A percentile compares a stretch with the other conserved stretches of the same genome.
Evolutionary conservation across 2,888 invertebrate genomes (phyloP).

Genomic region (Caenorhabditis zanzibari): DNA sequence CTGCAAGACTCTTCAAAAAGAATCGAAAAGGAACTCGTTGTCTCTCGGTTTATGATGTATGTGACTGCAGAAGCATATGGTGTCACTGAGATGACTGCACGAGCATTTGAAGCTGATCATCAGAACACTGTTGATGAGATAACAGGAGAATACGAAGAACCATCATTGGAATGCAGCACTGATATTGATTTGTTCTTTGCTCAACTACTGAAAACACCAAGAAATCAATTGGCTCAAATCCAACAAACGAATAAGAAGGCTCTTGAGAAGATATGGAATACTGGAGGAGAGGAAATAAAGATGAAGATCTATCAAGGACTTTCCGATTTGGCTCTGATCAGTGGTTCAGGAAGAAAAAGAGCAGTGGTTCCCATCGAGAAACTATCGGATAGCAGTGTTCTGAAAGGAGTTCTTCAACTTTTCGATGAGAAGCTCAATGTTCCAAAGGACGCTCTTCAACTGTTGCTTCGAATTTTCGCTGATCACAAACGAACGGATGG

Average conservation of each 20-base stretch:
- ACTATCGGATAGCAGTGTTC: conserved; percentile 41
- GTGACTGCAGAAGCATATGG: conserved; percentile 52
- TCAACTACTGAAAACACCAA: background rate
- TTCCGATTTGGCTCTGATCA: conserved; percentile 8
- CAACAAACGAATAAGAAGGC: conserved; percentile 30
- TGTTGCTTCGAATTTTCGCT: background rate
- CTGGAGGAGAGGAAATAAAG: conserved; percentile 27
- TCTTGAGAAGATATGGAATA: conserved; percentile 57
- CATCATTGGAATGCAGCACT: background rate
- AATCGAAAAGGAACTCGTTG: conserved; percentile 10
- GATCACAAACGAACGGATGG: conserved; percentile 45
- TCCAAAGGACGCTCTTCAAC: background rate
- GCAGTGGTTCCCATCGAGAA: conserved; percentile 27
- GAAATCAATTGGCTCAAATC: background rate
- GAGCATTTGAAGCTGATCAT: conserved; percentile 11
- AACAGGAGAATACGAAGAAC: background rate
- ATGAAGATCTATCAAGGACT: conserved; percentile 46
- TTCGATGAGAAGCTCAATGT: conserved; percentile 48
- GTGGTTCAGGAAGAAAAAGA: conserved; percentile 2
- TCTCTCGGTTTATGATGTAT: conserved; percentile 26
- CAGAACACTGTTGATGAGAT: conserved; percentile 6
- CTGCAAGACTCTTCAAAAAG: conserved; percentile 7
- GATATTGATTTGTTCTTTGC: conserved; percentile 29
- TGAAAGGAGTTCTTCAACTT: conserved; percentile 25
- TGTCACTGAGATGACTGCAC: conserved; percentile 16